Base-by-base conservation (phyloP, 64 coral and sea anemone species). In the Acropora tenuis region DNA sequence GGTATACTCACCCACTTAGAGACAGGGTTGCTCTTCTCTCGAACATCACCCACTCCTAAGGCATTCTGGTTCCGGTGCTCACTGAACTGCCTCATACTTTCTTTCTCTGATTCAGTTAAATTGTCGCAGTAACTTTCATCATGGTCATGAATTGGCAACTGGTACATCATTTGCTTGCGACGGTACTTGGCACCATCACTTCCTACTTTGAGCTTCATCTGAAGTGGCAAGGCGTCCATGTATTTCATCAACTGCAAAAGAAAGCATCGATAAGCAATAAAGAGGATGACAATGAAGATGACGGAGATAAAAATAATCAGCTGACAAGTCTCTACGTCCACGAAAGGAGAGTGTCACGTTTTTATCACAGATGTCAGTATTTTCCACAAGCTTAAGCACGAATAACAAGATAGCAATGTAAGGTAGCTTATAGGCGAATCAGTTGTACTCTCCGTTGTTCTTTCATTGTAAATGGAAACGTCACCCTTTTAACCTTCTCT, bases 81-180 rank as follows among this genome's bases (percentile, higher is more conserved):
- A 71, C 94, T 90, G 88, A 99, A 99, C 41, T 99, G 88, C n/a
- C 83, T 89, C 97, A 99, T 99, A 17, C 88, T 95, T 4, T 83
- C 80, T 85, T 77, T 94, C 18, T 99, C 97, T 41, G 83, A 55
- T 16, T 99, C 97, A 44, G 91, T 93, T 43, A 99, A 68, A 66
- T 77, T 90, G 78, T 96, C 94, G 69, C 97, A 99, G 75, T 94
- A 96, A 55, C 88, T 77, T 11, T 87, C 73, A 76, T 96, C 94
- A 72, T 99, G 94, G 90, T 99, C 97, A 69, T 99, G 97, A 73
- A 93, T 95, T 5, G 97, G 97, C 9, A 99, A 67, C 75, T 99
- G 97, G 19, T 90, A 95, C 91, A 96, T 92, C 94, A 99, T 99
- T 72, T 99, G 97, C 72, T 91, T 91, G 48, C 97, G 94, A 63